These are phyloP conservation scores for Hippasteria phrygiana DNA, from an alignment of 53 echinoderm and acorn worm genomes.

Conservation along the genomic window DNA sequence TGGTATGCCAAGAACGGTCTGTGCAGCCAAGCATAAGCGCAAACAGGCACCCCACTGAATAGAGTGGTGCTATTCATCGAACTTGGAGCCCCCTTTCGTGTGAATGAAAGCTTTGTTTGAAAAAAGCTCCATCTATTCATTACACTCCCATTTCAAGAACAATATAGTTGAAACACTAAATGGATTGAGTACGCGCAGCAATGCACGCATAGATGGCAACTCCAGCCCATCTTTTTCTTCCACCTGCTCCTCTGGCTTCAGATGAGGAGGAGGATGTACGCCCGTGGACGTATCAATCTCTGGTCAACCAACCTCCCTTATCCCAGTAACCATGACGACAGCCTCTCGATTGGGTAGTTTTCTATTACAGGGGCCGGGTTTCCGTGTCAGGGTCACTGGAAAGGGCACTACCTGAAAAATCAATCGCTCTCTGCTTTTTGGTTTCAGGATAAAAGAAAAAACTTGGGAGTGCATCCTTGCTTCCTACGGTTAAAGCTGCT, in stretches of 20 bases:
- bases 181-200: too few relatives aligned
- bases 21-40: too few relatives aligned
- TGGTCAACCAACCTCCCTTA: background rate
- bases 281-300: background rate
- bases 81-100: too few relatives aligned
- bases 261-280: background rate
- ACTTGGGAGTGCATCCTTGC: background rate
- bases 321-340: background rate
- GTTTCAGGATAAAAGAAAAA: background rate
- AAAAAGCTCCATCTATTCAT: too few relatives aligned
- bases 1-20: too few relatives aligned
- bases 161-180: too few relatives aligned
- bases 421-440: background rate
- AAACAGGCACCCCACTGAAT: too few relatives aligned
- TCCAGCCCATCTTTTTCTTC: background rate
- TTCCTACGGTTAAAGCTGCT: too few relatives aligned
- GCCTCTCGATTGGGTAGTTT: slow-evolving; percentile 4
- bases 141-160: too few relatives aligned
- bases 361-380: background rate
- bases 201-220: too few relatives aligned
- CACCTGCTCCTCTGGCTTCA: background rate
- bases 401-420: slow-evolving; percentile 20
- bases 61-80: too few relatives aligned
- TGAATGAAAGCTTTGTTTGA: too few relatives aligned
- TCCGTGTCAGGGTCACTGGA: background rate